Evolutionary conservation across 1,140 invertebrate genomes (phyloP).

Genomic region (Parasteatoda tepidariorum): DNA sequence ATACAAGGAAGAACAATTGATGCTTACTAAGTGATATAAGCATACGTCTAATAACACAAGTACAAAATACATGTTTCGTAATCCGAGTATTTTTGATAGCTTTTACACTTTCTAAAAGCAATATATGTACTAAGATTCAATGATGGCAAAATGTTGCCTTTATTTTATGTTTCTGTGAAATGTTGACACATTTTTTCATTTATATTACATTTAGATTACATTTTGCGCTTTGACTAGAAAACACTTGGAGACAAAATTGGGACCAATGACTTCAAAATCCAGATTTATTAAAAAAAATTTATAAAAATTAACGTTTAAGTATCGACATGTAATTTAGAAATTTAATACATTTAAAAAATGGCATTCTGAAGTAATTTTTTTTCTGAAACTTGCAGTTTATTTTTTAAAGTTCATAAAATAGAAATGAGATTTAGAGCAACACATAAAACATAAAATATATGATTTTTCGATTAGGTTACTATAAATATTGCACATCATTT

Average conservation of each 20-base stretch:
- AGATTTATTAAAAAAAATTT: background rate
- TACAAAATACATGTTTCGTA: background rate
- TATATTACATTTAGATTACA: background rate
- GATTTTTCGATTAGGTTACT: too few relatives aligned
- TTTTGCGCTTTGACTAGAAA: conserved; percentile 4
- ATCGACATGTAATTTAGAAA: background rate
- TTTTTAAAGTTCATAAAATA: too few relatives aligned
- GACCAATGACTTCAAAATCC: background rate
- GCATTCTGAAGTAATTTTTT: too few relatives aligned
- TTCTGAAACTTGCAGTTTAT: too few relatives aligned
- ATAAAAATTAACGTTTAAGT: background rate
- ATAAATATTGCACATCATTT: too few relatives aligned
- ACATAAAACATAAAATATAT: too few relatives aligned
- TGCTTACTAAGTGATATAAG: background rate
- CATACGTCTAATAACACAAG: background rate
- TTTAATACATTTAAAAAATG: too few relatives aligned
- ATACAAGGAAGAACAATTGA: background rate
- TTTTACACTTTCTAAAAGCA: background rate
- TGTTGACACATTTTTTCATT: background rate
- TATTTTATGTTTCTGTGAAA: background rate
- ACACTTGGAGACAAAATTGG: background rate
- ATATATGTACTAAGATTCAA: background rate
- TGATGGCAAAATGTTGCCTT: background rate
- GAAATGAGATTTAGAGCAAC: too few relatives aligned
- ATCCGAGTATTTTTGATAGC: background rate